These are phyloP conservation scores for Zeugodacus cucurbitae DNA, from an alignment of 1,140 invertebrate genomes.

Conservation along the genomic window DNA sequence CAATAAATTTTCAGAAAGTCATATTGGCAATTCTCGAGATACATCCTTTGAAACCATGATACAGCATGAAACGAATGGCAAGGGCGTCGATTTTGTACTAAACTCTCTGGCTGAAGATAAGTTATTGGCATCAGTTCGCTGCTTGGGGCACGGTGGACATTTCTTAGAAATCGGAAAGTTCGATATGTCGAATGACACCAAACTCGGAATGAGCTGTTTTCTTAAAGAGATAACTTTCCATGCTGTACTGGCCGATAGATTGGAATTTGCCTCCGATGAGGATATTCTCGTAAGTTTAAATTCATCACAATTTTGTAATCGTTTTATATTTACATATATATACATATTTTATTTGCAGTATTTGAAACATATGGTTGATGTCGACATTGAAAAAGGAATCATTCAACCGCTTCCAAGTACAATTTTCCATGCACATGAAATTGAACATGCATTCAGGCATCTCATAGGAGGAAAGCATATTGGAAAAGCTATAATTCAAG, in stretches of 20 bases:
- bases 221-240: slow-evolving; percentile 87
- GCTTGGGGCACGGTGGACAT: slow-evolving; percentile 75
- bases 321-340: neutral
- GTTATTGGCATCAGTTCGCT: slow-evolving; percentile 79
- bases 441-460: slow-evolving; percentile 77
- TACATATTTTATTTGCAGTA: slow-evolving; percentile 40
- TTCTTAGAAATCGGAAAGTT: slow-evolving; percentile 86
- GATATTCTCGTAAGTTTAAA: slow-evolving; percentile 65
- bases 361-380: slow-evolving; percentile 57
- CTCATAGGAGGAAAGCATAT: slow-evolving; percentile 90
- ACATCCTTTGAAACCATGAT: slow-evolving; percentile 73
- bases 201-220: slow-evolving; percentile 80
- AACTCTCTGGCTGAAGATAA: slow-evolving; percentile 78
- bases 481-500: slow-evolving; percentile 76
- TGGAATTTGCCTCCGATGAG: slow-evolving; percentile 70
- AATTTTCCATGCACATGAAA: slow-evolving; percentile 71
- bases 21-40: slow-evolving; percentile 75
- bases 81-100: slow-evolving; percentile 76
- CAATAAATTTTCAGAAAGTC: slow-evolving; percentile 61
- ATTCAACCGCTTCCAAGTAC: slow-evolving; percentile 73
- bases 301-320: neutral
- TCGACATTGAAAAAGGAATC: slow-evolving; percentile 68
- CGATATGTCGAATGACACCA: slow-evolving; percentile 75
- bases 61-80: slow-evolving; percentile 69
- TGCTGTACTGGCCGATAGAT: slow-evolving; percentile 84